Evolutionary conservation across 1,140 invertebrate genomes (phyloP).

Genomic region (Calycopis cecrops): DNA sequence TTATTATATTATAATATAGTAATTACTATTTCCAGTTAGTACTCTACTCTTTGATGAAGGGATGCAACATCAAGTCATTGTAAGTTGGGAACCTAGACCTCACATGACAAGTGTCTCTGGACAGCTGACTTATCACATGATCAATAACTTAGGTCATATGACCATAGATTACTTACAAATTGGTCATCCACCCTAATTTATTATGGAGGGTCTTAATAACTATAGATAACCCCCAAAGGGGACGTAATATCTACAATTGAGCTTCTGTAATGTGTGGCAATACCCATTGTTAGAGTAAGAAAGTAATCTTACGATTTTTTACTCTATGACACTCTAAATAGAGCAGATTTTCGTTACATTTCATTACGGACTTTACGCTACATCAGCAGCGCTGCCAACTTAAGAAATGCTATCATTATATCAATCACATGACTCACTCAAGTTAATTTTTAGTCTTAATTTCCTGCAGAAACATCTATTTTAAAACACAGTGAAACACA

Average conservation of each 20-base stretch:
- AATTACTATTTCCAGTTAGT: neutral
- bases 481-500: neutral
- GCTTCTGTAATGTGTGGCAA: neutral
- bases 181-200: too few relatives aligned
- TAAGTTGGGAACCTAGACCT: neutral
- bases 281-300: conserved; percentile 1
- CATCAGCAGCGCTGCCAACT: conserved; percentile 44
- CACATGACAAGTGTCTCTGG: conserved; percentile 7
- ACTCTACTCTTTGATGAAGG: neutral
- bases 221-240: too few relatives aligned
- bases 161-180: conserved; percentile 8
- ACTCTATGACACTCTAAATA: conserved; percentile 1
- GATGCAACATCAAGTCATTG: neutral
- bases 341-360: conserved; percentile 10
- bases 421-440: conserved; percentile 53
- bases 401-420: conserved; percentile 24
- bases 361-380: conserved; percentile 28
- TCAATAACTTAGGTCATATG: conserved; percentile 8
- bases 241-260: too few relatives aligned
- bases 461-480: neutral
- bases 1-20: too few relatives aligned
- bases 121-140: conserved; percentile 1
- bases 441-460: conserved; percentile 2
- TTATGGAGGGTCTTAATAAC: too few relatives aligned
- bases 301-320: neutral